A percentile compares a stretch with the other conserved stretches of the same genome.
Evolutionary conservation across 2,797 vertebrate genomes (phyloP).

Genomic region (Malurus splendens): DNA sequence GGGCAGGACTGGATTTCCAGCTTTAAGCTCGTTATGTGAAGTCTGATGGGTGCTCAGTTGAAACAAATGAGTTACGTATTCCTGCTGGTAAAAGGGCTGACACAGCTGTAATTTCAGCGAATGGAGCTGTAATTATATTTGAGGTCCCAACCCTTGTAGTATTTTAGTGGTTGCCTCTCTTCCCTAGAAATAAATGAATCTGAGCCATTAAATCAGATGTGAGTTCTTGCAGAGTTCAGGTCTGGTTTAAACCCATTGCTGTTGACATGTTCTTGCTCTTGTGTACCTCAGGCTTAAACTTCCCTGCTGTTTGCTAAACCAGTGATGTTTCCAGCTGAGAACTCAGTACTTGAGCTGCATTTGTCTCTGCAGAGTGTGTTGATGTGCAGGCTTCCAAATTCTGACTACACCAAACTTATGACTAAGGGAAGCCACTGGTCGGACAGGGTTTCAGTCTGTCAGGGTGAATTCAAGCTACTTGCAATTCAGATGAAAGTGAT

Average conservation of each 20-base stretch:
- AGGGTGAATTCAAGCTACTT: not conserved
- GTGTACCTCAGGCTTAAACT: not conserved
- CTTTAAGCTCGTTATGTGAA: not conserved
- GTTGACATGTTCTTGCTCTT: not conserved
- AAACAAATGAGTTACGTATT: slow-evolving; percentile 4
- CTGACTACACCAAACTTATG: not conserved
- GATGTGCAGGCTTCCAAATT: not conserved
- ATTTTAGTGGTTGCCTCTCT: slow-evolving; percentile 14
- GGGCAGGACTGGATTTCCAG: not conserved
- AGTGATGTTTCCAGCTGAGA: not conserved
- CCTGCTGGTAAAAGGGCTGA: slow-evolving; percentile 44
- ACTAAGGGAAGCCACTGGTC: slow-evolving; percentile 41
- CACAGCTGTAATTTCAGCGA: not conserved
- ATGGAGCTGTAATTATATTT: slow-evolving; percentile 25
- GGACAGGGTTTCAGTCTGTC: not conserved
- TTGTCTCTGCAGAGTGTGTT: not conserved
- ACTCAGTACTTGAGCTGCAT: accelerated
- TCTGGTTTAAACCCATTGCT: not conserved
- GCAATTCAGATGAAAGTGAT: slow-evolving; percentile 16
- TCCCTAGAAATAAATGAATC: slow-evolving; percentile 1
- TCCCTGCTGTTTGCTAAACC: not conserved
- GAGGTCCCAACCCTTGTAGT: slow-evolving; percentile 3
- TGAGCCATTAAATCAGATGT: not conserved
- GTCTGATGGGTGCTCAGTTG: not conserved
- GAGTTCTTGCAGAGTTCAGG: not conserved